Percentiles rank a stretch among this genome's conserved stretches.
Conservation (phyloP, 2,113 vertebrate genomes). For the Ochotona curzoniae region DNA sequence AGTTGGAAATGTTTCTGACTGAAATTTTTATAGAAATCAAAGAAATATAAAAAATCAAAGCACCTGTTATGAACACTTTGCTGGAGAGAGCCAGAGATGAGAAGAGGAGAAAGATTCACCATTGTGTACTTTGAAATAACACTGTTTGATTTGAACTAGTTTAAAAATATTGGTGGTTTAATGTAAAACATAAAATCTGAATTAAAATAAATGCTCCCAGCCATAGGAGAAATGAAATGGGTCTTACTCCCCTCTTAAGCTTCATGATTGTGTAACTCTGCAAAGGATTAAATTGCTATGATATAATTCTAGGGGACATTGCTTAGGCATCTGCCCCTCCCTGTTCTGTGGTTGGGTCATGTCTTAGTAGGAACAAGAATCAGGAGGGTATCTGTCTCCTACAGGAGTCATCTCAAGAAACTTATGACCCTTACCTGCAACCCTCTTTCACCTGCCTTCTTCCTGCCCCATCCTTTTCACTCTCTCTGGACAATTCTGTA, state of each 20-base stretch:
- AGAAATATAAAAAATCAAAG: not conserved
- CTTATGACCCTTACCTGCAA: not conserved
- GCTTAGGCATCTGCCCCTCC: fast-evolving
- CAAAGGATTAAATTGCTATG: not conserved
- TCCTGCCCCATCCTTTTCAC: not conserved
- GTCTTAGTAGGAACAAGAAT: not conserved
- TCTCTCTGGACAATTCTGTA: not conserved
- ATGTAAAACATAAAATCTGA: not conserved
- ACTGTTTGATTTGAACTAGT: not conserved
- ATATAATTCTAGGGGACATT: not conserved
- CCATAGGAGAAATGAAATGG: not conserved
- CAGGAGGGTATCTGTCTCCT: not conserved
- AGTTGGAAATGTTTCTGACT: not conserved
- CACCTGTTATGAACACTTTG: not conserved
- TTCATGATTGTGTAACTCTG: not conserved
- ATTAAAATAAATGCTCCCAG: not conserved
- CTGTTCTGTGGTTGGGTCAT: not conserved
- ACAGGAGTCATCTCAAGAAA: not conserved
- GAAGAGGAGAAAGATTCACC: not conserved
- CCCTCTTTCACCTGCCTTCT: not conserved
- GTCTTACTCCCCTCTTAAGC: not conserved
- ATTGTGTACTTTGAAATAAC: not conserved
- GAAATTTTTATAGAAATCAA: not conserved
- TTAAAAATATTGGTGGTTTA: not conserved
- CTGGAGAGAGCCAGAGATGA: not conserved